These are phyloP conservation scores for Oncorhynchus tshawytscha DNA, from an alignment of 2,113 vertebrate species.

Conservation along the genomic window DNA sequence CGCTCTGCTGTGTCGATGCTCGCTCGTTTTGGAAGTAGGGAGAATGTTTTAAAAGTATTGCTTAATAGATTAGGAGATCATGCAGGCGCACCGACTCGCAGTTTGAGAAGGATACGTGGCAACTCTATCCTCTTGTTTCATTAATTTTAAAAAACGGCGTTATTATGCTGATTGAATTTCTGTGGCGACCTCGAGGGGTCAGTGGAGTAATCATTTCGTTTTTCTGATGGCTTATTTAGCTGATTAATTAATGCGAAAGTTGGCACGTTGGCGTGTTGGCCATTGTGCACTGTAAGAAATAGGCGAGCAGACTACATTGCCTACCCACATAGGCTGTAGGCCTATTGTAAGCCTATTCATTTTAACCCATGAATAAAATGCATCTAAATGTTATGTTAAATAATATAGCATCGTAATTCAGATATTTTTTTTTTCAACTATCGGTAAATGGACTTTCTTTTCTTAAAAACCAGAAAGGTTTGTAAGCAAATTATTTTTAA, in stretches of 20 bases:
- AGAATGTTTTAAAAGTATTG: conserved; percentile 63
- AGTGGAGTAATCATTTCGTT: conserved; percentile 61
- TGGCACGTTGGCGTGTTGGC: background rate
- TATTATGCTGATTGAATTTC: conserved; percentile 93
- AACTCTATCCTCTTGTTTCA: conserved; percentile 83
- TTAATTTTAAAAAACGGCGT: conserved; percentile 84
- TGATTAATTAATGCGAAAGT: background rate
- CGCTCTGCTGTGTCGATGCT: conserved; percentile 31
- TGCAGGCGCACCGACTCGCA: conserved; percentile 55
- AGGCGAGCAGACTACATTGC: background rate
- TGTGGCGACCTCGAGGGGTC: conserved; percentile 75
- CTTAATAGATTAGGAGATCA: conserved; percentile 52
- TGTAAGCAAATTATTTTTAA: conserved; percentile 39
- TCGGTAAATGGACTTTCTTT: background rate
- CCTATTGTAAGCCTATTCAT: background rate
- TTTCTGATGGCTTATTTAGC: conserved; percentile 16
- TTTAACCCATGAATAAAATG: background rate
- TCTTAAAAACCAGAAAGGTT: conserved; percentile 21
- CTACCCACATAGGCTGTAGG: background rate
- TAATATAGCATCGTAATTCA: background rate
- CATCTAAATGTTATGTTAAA: too few species aligned
- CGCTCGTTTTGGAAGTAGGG: conserved; percentile 11
- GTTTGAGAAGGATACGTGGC: conserved; percentile 73
- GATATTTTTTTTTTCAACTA: background rate
- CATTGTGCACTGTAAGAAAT: background rate